Percentiles rank a stretch among this genome's conserved stretches.
Evolutionary conservation across 2,888 invertebrate species (phyloP).

Genomic region (Drosophila pseudotalamancana): DNA sequence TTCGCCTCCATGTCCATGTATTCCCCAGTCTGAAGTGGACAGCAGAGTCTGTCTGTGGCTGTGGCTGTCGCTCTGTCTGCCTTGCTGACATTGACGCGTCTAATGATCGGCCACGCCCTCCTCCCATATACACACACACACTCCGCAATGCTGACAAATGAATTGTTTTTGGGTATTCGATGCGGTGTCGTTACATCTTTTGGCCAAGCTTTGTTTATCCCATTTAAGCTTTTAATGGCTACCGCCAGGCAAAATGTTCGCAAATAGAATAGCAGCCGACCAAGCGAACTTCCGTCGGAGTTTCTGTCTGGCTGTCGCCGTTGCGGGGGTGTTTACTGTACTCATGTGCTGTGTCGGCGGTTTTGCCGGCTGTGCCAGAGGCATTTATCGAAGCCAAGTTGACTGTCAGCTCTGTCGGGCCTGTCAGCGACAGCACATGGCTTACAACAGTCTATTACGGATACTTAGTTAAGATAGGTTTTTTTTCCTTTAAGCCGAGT

Average conservation of each 20-base stretch:
- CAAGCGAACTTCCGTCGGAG: conserved; percentile 57
- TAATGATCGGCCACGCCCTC: conserved; percentile 52
- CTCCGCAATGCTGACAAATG: conserved; percentile 4
- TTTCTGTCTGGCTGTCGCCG: conserved; percentile 3
- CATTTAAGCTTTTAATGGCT: conserved; percentile 67
- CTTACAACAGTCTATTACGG: conserved; percentile 14
- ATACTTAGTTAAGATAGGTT: conserved; percentile 16
- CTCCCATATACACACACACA: not conserved
- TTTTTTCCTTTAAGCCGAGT: conserved; percentile 1
- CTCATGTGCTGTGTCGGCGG: conserved; percentile 12
- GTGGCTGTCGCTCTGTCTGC: conserved; percentile 35
- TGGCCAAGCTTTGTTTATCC: conserved; percentile 56
- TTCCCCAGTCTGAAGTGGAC: conserved; percentile 33
- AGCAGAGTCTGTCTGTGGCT: conserved; percentile 22
- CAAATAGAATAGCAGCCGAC: conserved; percentile 28
- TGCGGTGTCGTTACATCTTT: conserved; percentile 43
- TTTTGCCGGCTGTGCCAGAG: conserved; percentile 30
- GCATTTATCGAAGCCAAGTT: conserved; percentile 21
- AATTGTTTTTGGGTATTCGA: conserved; percentile 33
- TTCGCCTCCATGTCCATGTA: conserved; percentile 25
- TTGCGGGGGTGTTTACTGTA: not conserved
- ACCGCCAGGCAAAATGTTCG: conserved; percentile 33
- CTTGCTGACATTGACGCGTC: conserved; percentile 64
- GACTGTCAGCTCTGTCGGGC: conserved; percentile 9
- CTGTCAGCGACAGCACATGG: conserved; percentile 8